Evolutionary conservation across 2,113 vertebrate species (phyloP).

Genomic region (Oreotrochilus melanogaster): DNA sequence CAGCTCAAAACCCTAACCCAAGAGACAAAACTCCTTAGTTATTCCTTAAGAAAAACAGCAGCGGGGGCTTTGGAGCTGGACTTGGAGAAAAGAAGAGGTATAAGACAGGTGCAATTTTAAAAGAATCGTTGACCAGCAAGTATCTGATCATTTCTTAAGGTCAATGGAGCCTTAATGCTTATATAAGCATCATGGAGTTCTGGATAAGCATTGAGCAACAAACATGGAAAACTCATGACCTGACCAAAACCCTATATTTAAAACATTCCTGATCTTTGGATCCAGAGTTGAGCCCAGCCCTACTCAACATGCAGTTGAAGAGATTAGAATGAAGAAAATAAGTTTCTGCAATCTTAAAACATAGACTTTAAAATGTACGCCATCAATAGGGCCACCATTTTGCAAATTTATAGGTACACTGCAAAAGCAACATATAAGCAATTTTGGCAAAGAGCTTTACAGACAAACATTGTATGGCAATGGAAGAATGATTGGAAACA

Average conservation of each 20-base stretch:
- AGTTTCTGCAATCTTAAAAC: not conserved
- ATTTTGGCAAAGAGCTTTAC: not conserved
- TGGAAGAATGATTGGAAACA: not conserved
- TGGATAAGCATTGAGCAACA: not conserved
- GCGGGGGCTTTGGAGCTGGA: not conserved
- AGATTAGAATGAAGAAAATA: not conserved
- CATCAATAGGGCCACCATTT: not conserved
- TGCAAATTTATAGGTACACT: not conserved
- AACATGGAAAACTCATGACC: not conserved
- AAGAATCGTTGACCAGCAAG: not conserved
- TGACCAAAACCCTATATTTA: not conserved
- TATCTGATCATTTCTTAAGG: not conserved
- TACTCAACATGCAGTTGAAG: not conserved
- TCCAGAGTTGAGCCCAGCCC: not conserved
- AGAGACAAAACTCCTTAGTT: not conserved
- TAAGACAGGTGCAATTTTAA: not conserved
- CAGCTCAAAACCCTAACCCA: not conserved
- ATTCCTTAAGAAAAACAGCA: not conserved
- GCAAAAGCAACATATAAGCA: not conserved
- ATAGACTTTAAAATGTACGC: not conserved
- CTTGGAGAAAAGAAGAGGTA: not conserved
- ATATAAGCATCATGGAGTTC: not conserved
- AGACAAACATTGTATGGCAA: not conserved
- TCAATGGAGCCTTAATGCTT: not conserved
- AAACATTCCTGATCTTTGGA: not conserved